phyloP scores from a whole-genome alignment of 1,140 invertebrate genomes.

The Streblospio benedicti region DNA sequence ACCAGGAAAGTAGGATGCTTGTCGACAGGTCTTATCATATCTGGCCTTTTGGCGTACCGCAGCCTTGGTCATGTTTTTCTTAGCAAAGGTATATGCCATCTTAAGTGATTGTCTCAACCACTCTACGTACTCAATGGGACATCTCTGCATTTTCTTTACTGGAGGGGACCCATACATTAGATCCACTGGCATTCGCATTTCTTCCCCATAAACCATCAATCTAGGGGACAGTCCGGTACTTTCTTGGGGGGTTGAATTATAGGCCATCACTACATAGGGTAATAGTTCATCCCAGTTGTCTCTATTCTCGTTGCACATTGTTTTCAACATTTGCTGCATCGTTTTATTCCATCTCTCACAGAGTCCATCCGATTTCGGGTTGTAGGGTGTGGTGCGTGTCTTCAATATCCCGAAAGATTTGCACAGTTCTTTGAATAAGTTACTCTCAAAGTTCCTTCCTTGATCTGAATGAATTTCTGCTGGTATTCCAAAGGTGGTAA shows the following conservation, averaged over 20 bases:
- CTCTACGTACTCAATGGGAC: too few species aligned
- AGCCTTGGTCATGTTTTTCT: too few species aligned
- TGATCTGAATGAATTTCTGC: not conserved
- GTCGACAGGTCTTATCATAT: too few species aligned
- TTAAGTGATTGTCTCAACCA: too few species aligned
- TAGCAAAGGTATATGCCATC: too few species aligned
- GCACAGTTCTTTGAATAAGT: not conserved
- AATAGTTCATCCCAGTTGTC: too few species aligned
- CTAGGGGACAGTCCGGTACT: not conserved
- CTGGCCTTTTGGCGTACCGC: too few species aligned
- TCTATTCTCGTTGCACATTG: too few species aligned
- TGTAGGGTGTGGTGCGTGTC: not conserved
- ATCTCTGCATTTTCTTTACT: not conserved
- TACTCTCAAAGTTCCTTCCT: slow-evolving; percentile 9
- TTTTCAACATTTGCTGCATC: slow-evolving; percentile 12
- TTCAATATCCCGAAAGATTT: not conserved
- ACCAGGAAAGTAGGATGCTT: too few species aligned
- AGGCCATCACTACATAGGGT: too few species aligned
- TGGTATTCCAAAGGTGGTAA: slow-evolving; percentile 42
- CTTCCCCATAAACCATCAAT: not conserved
- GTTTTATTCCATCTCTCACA: slow-evolving; percentile 30
- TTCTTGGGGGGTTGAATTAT: too few species aligned
- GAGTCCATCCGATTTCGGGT: not conserved
- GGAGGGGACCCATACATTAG: not conserved
- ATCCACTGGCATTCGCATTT: not conserved